Evolutionary conservation across 1,140 invertebrate genomes (phyloP), one percentile per base, ranked within the genome.

Genomic region (Propsilocerus akamusi): DNA sequence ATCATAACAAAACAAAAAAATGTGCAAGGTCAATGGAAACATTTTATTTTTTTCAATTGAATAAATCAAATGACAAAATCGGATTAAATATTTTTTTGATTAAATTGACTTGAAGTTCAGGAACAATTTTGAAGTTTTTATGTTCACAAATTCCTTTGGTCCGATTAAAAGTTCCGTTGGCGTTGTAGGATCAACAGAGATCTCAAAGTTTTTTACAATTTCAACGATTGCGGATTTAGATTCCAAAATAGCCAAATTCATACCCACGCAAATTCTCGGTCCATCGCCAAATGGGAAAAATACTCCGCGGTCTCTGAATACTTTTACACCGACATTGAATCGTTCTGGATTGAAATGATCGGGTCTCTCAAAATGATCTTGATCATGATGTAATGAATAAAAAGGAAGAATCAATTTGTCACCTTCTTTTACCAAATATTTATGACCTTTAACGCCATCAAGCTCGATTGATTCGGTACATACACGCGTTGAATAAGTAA

Each of bases 241-340:
- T 49, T 62, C 59, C 11, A 55, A 55, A 1, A 56, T 25, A 2
- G 58, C 59, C 47, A 62, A 62, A 17, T 55, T 54, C 32, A 60
- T 55, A 10, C 61, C 49, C 8, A 41, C 8, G 17, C 34, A 41
- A 20, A 41, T 30, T 20, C 34, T 59, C 0, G 74, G 72, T 5
- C 80, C 80, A 53, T 75, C 76, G 5, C 77, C 77, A 59, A 79
- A 82, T 4, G 77, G 76, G 12, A 80, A 53, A 55, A 66, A 78
- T 0, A 64, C 59, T 25, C 60, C 68, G 4, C 61, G 61, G 24
- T 63, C 54, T 46, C 65, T 60, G 48, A 67, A 59, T 10, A 57
- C 54, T 11, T 64, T 63, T 20, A 63, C 58, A 5, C 60, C 61
- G 0, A 58, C 60, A 53, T 64, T 58, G 57, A 83, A 84, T 50